These are phyloP conservation scores for Paramormyrops kingsleyae DNA, from an alignment of 2,113 vertebrate genomes.

Conservation along the genomic window DNA sequence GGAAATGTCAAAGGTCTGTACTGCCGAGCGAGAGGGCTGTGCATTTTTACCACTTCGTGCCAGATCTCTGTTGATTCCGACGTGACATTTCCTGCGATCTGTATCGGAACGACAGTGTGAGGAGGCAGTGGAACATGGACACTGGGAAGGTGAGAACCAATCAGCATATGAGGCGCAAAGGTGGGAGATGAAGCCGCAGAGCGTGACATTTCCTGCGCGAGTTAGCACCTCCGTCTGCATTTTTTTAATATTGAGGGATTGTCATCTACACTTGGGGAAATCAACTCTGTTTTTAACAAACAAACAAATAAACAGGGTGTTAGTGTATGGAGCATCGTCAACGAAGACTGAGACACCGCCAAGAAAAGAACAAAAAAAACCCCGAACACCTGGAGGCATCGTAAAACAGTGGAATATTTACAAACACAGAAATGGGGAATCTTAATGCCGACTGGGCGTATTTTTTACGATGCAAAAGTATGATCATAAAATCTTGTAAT, in stretches of 20 bases:
- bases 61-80: neutral
- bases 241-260: neutral
- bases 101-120: neutral
- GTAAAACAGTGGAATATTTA: neutral
- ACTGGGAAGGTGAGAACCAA: neutral
- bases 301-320: neutral
- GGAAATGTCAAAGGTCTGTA: neutral
- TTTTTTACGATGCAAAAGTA: neutral
- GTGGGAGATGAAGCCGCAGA: neutral
- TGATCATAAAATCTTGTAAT: neutral
- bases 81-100: neutral
- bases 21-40: neutral
- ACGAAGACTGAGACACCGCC: neutral
- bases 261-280: conserved; percentile 3
- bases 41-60: neutral
- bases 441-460: neutral
- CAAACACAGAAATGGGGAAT: neutral
- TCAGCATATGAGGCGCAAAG: neutral
- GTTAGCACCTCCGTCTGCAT: neutral
- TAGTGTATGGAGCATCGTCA: neutral
- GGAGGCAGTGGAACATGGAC: neutral
- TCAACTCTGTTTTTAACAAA: neutral
- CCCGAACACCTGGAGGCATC: neutral
- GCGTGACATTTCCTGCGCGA: neutral
- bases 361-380: neutral